These are phyloP conservation scores for Zingel zingel DNA, from an alignment of 2,113 vertebrate genomes.

Conservation along the genomic window DNA sequence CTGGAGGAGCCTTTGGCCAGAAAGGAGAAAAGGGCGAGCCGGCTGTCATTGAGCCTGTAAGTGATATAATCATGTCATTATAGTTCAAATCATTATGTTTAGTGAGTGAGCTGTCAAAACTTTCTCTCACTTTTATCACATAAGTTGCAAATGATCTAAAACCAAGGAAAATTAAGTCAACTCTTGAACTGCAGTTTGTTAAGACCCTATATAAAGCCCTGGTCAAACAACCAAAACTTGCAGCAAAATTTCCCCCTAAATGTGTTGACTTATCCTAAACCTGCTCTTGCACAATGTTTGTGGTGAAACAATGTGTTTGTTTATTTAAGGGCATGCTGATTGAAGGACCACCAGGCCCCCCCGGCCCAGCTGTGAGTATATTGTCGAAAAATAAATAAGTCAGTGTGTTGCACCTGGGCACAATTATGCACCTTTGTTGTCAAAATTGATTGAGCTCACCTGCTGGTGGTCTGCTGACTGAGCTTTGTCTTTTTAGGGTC, in stretches of 20 bases:
- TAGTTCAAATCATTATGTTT: neutral
- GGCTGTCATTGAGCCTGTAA: constrained; percentile 97
- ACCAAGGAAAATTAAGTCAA: neutral
- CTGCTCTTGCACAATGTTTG: neutral
- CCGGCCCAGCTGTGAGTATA: constrained; percentile 91
- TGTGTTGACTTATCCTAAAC: neutral
- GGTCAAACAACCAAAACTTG: neutral
- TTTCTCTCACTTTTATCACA: neutral
- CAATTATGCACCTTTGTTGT: neutral
- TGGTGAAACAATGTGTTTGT: constrained; percentile 40
- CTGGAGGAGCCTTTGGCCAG: constrained; percentile 87
- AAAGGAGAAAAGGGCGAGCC: constrained; percentile 98
- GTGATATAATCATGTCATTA: constrained; percentile 41
- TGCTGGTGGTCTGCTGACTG: constrained; percentile 11
- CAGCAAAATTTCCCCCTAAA: too few relatives aligned
- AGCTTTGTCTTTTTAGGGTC: constrained; percentile 87
- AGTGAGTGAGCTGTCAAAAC: neutral
- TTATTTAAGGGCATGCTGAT: constrained; percentile 93
- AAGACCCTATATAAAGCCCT: neutral
- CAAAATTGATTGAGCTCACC: neutral
- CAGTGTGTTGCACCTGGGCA: neutral
- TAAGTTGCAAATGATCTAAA: neutral
- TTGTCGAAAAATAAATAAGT: neutral
- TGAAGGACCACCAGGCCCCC: constrained; percentile 93
- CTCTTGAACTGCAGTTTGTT: neutral